phyloP scores from a whole-genome alignment of 2,113 vertebrate species.

The Pimephales promelas region DNA sequence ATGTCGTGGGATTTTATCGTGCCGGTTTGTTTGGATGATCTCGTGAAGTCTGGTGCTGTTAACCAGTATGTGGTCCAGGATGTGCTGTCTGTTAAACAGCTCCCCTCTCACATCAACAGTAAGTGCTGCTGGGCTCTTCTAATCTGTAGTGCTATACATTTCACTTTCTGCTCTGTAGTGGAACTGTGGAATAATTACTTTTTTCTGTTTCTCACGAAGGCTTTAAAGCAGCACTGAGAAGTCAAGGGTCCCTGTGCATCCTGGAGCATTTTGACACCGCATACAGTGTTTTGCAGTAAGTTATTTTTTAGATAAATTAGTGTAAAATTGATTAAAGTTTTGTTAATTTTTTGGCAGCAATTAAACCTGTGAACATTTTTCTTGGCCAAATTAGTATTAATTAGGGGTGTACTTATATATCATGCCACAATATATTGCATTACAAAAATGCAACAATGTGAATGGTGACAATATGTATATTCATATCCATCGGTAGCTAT shows the following conservation, averaged over 20 bases:
- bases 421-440: too few relatives aligned
- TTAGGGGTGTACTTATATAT: too few relatives aligned
- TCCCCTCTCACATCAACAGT: slow-evolving; percentile 79
- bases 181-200: neutral
- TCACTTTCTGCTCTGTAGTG: neutral
- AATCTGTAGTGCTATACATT: neutral
- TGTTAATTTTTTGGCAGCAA: neutral
- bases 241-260: slow-evolving; percentile 82
- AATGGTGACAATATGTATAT: too few relatives aligned
- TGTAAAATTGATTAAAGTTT: too few relatives aligned
- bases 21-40: slow-evolving; percentile 79
- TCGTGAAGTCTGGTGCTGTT: slow-evolving; percentile 80
- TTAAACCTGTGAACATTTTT: neutral
- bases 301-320: too few relatives aligned
- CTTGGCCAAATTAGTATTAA: neutral
- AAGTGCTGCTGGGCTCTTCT: slow-evolving; percentile 43
- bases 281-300: slow-evolving; percentile 89
- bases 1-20: slow-evolving; percentile 86
- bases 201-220: slow-evolving; percentile 63
- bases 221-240: slow-evolving; percentile 79
- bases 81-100: slow-evolving; percentile 76
- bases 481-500: too few relatives aligned
- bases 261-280: slow-evolving; percentile 88
- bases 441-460: too few relatives aligned
- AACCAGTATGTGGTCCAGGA: slow-evolving; percentile 90